Evolutionary conservation across 2,797 vertebrate genomes (phyloP).

Genomic region (Poecilia picta): DNA sequence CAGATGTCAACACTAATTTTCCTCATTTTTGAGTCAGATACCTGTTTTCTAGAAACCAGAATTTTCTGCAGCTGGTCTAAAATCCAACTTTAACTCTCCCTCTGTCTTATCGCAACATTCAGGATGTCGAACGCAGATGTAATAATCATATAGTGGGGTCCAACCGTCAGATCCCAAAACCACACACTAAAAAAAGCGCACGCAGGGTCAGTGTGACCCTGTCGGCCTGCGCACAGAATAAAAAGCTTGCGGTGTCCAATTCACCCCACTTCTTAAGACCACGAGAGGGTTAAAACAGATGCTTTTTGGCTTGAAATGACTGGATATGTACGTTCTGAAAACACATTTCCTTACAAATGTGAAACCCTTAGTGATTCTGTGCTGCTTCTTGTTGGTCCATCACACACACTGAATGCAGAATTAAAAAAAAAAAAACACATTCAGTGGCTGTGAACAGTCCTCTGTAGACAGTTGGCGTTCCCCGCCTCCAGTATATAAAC

Average conservation of each 20-base stretch:
- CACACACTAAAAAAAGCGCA: no score
- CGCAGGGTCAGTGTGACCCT: no score
- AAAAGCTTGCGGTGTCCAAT: no score
- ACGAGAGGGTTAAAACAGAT: background rate
- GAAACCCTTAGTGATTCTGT: background rate
- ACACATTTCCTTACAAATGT: background rate
- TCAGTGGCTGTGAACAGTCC: background rate
- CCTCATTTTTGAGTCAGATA: background rate
- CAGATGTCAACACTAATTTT: background rate
- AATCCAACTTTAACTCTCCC: background rate
- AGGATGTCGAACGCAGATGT: no score
- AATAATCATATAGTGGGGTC: no score
- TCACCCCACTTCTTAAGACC: no score
- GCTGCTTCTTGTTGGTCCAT: background rate
- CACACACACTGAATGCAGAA: background rate
- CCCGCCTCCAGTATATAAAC: background rate
- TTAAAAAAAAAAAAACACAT: background rate
- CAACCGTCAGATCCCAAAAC: no score
- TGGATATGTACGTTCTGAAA: background rate
- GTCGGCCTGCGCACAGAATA: no score
- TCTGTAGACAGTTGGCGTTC: background rate
- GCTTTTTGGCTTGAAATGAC: background rate
- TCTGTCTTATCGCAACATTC: no score
- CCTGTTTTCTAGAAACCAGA: background rate
- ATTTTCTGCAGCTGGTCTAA: background rate